Evolutionary conservation across 2,888 invertebrate genomes (phyloP), one percentile per base, ranked within the genome.

Genomic region (Xestobium rufovillosum): DNA sequence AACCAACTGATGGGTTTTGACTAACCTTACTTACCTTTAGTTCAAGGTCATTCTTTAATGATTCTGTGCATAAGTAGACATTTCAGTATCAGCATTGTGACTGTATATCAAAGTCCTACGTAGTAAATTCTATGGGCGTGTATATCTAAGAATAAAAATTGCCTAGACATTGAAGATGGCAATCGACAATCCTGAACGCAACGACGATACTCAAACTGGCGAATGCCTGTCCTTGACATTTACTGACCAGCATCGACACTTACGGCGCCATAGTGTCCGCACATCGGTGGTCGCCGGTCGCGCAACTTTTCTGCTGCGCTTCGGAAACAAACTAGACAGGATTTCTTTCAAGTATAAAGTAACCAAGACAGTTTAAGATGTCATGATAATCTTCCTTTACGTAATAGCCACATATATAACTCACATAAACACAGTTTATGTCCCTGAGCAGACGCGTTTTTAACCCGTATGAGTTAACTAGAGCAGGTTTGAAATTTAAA

Each of bases 181-280:
- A n/a, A n/a, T n/a, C n/a, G n/a, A n/a, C n/a, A n/a, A n/a, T n/a
- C n/a, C n/a, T n/a, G n/a, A n/a, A n/a, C n/a, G n/a, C n/a, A n/a
- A n/a, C 23, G 23, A 19, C 6, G 23, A 8, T n/a, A 19, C n/a
- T n/a, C 23, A 44, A 49, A 44, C 49, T 50, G 49, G 49, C 49
- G 50, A 52, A 52, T 49, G 50, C 49, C 44, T 53, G 55, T 48
- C 55, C 55, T 55, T 55, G 55, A 53, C 55, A 53, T 55, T 55
- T 51, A 50, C 47, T 55, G 55, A 55, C 55, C 53, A 19, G 23
- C 23, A 48, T 50, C 52, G 49, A 38, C 41, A 48, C 46, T 36
- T 43, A 45, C 45, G 54, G 55, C 55, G 55, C 55, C 55, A 47
- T 45, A 43, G 45, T 50, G 53, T 53, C 53, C 55, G 54, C 37